Conservation (phyloP, 2,888 invertebrate genomes). For the Apamea monoglypha region DNA sequence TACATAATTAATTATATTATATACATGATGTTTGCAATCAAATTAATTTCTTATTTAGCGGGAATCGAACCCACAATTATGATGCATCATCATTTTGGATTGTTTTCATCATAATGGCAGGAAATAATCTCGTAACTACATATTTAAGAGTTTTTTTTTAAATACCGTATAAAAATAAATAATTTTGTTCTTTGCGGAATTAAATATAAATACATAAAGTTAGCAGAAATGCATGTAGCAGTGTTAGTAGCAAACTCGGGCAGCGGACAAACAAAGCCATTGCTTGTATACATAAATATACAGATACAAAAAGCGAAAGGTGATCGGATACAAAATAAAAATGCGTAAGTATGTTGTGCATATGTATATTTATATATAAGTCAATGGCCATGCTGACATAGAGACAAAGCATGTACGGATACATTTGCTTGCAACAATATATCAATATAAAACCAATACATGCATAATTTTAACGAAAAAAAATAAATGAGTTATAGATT, state of each 20-base stretch:
- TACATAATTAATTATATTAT: too few species aligned
- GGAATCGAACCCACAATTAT: conserved; percentile 2
- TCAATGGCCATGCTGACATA: conserved; percentile 85
- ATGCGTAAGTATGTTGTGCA: conserved; percentile 74
- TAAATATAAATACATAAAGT: neutral
- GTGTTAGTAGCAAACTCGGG: conserved; percentile 18
- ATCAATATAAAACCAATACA: conserved; percentile 3
- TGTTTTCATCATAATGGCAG: neutral
- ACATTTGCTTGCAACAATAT: conserved; percentile 59
- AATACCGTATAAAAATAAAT: neutral
- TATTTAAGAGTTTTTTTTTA: neutral
- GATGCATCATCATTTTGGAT: too few species aligned
- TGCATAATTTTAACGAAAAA: conserved; percentile 18
- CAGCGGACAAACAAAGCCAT: conserved; percentile 78
- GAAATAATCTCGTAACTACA: too few species aligned
- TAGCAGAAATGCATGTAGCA: conserved; percentile 16
- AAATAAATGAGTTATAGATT: neutral
- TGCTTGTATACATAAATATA: conserved; percentile 84
- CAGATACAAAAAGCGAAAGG: conserved; percentile 69
- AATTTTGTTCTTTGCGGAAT: neutral
- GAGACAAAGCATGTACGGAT: conserved; percentile 35
- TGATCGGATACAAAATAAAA: conserved; percentile 79
- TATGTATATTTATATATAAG: conserved; percentile 86
- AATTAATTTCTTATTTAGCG: neutral
- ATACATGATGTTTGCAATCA: too few species aligned